Evolutionary conservation across 2,797 vertebrate genomes (phyloP).

Genomic region (Lophius americanus): DNA sequence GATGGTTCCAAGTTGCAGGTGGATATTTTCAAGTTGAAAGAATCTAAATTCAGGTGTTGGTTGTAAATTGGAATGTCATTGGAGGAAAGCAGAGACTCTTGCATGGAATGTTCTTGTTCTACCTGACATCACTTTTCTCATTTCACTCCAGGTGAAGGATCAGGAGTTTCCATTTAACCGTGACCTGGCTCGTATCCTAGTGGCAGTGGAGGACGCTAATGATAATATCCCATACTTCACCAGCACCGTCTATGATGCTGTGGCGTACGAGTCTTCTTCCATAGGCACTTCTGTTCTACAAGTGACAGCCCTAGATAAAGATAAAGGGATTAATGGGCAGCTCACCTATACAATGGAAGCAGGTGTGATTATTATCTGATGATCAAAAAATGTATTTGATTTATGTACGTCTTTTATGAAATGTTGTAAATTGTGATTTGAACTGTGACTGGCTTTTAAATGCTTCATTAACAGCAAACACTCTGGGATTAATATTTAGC

Average conservation of each 20-base stretch:
- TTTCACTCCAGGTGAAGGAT: constrained; percentile 89
- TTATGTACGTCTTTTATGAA: neutral
- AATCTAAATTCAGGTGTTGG: too few species aligned
- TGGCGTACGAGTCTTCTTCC: constrained; percentile 89
- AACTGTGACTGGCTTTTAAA: constrained; percentile 10
- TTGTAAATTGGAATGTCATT: too few species aligned
- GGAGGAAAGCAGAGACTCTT: too few species aligned
- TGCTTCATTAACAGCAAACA: constrained; percentile 7
- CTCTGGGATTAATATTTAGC: constrained; percentile 15
- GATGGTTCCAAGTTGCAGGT: too few species aligned
- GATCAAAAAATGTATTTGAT: neutral
- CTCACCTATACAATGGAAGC: constrained; percentile 92
- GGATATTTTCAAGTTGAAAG: too few species aligned
- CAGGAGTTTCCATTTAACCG: constrained; percentile 96
- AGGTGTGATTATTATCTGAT: constrained; percentile 78
- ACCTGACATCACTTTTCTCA: constrained; percentile 31
- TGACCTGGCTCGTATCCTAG: constrained; percentile 88
- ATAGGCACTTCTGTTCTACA: constrained; percentile 87
- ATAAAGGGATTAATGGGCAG: constrained; percentile 92
- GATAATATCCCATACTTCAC: constrained; percentile 96
- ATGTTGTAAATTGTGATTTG: neutral
- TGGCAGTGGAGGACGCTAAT: constrained; percentile 93
- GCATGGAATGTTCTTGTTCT: too few species aligned
- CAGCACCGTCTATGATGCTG: constrained; percentile 87
- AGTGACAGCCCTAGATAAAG: constrained; percentile 93